These are phyloP conservation scores for Zygaena filipendulae DNA, from an alignment of 2,888 invertebrate genomes.

Conservation along the genomic window DNA sequence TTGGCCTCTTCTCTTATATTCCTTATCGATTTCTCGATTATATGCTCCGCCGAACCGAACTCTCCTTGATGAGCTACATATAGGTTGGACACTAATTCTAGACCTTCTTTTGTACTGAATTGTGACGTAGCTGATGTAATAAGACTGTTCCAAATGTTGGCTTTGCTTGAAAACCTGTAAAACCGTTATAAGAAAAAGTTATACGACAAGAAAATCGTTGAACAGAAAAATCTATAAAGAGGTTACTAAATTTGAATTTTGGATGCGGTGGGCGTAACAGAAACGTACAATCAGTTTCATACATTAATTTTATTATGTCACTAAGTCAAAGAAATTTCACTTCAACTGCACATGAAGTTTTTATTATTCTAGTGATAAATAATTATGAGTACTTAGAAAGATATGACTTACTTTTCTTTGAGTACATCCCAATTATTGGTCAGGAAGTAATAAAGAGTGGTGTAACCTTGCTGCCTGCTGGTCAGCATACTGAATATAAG, in stretches of 20 bases:
- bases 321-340: too few relatives aligned
- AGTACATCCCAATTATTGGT: conserved; percentile 76
- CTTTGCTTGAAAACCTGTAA: conserved; percentile 73
- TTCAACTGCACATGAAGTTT: too few relatives aligned
- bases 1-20: conserved; percentile 79
- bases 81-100: conserved; percentile 74
- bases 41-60: conserved; percentile 78
- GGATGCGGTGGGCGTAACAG: too few relatives aligned
- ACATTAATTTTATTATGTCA: too few relatives aligned
- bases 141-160: conserved; percentile 80
- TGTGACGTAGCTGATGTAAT: conserved; percentile 79
- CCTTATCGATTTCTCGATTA: conserved; percentile 77
- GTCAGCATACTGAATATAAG: conserved; percentile 80
- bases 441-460: conserved; percentile 77
- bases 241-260: too few relatives aligned
- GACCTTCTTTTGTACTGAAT: conserved; percentile 80
- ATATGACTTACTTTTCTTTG: conserved; percentile 69
- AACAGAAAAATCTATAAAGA: too few relatives aligned
- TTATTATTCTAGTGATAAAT: too few relatives aligned
- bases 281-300: too few relatives aligned
- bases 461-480: conserved; percentile 77
- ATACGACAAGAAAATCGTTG: too few relatives aligned
- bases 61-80: conserved; percentile 73
- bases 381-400: too few relatives aligned
- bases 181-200: not conserved